A percentile compares a stretch with the other conserved stretches of the same genome.
phyloP scores from a whole-genome alignment of 2,888 invertebrate genomes.

The Cheilosia grossa region DNA sequence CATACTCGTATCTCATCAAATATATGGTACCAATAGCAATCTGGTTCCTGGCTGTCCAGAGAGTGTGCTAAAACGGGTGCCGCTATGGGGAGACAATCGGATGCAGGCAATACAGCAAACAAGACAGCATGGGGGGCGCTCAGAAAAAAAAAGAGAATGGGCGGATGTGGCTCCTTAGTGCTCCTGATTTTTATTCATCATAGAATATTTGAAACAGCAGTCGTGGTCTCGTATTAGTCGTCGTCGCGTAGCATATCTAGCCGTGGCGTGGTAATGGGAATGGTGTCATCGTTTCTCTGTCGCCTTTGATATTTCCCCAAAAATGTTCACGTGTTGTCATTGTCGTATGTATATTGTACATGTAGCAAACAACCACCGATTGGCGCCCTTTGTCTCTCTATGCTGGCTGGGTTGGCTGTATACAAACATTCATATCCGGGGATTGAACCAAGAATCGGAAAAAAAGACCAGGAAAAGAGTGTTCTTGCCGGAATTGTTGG shows the following conservation, averaged over 20 bases:
- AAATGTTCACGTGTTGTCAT: constrained; percentile 63
- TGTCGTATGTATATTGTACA: constrained; percentile 38
- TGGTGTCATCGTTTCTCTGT: constrained; percentile 74
- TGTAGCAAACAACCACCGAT: constrained; percentile 69
- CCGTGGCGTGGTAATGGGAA: constrained; percentile 65
- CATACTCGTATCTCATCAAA: constrained; percentile 49
- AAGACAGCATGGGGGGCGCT: constrained; percentile 35
- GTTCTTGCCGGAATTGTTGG: constrained; percentile 64
- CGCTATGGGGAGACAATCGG: constrained; percentile 72
- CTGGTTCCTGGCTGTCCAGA: constrained; percentile 69
- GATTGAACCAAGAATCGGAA: constrained; percentile 53
- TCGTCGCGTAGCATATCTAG: constrained; percentile 20
- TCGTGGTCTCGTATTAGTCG: constrained; percentile 46
- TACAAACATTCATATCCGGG: constrained; percentile 68
- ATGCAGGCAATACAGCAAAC: constrained; percentile 66
- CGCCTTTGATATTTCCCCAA: constrained; percentile 66
- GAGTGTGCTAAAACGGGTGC: constrained; percentile 65
- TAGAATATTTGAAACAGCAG: constrained; percentile 71
- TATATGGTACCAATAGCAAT: constrained; percentile 66
- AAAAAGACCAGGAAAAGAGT: constrained; percentile 57
- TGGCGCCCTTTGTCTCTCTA: constrained; percentile 72
- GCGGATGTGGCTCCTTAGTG: constrained; percentile 69
- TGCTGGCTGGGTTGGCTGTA: constrained; percentile 29
- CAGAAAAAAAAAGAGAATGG: background rate
- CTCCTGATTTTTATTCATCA: constrained; percentile 74